Conservation (phyloP, 2,113 vertebrate genomes). For the Synodontis membranacea region DNA sequence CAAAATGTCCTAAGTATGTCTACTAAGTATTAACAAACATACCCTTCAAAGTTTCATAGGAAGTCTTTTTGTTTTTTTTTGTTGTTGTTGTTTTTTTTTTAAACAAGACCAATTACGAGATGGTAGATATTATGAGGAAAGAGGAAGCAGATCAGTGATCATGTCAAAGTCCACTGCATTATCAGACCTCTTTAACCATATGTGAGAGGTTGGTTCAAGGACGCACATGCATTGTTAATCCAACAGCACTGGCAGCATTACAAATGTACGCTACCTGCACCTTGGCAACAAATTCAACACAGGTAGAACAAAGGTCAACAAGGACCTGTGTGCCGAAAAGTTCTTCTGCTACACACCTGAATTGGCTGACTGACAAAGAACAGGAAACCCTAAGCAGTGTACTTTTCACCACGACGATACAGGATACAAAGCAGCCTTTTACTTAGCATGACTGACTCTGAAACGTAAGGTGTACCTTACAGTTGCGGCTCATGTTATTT, state of each 20-base stretch:
- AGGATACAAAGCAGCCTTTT: constrained; percentile 51
- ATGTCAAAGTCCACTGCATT: constrained; percentile 52
- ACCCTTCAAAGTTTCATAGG: neutral
- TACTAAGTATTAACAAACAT: neutral
- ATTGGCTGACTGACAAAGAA: constrained; percentile 36
- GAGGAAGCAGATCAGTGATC: constrained; percentile 16
- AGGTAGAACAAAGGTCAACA: constrained; percentile 31
- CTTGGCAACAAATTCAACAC: constrained; percentile 25
- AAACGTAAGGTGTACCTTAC: constrained; percentile 37
- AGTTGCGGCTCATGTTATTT: constrained; percentile 26
- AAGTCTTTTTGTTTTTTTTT: neutral
- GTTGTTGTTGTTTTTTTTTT: neutral
- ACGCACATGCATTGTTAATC: constrained; percentile 46
- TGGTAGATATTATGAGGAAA: neutral
- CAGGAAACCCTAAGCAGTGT: constrained; percentile 41
- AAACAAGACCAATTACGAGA: neutral
- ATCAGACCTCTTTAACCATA: constrained; percentile 42
- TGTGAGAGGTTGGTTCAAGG: constrained; percentile 21
- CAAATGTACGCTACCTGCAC: constrained; percentile 28
- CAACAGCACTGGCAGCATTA: constrained; percentile 38
- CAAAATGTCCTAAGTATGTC: neutral
- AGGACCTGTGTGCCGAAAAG: constrained; percentile 9
- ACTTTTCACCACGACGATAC: constrained; percentile 31
- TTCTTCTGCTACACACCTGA: constrained; percentile 31
- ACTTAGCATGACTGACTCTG: constrained; percentile 3